Conservation (phyloP, 1,140 invertebrate genomes). For the Diabrotica undecimpunctata region DNA sequence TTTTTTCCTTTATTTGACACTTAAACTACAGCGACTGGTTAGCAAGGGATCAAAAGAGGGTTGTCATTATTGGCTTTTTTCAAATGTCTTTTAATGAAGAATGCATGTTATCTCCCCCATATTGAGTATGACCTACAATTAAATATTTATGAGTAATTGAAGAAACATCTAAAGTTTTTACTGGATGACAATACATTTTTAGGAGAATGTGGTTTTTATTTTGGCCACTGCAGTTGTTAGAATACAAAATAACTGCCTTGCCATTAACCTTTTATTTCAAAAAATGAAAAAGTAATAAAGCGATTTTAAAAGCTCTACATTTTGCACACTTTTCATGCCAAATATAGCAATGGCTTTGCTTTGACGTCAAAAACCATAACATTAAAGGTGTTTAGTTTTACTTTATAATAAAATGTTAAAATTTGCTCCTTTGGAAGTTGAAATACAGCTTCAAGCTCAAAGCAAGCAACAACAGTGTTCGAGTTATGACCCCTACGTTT, state of each 20-base stretch:
- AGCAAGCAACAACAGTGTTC: not conserved
- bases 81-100: not conserved
- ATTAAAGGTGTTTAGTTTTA: no score
- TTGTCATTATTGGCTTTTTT: not conserved
- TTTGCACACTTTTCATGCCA: no score
- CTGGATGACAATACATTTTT: no score
- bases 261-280: not conserved
- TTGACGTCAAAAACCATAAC: no score
- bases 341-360: not conserved
- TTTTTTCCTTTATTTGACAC: not conserved
- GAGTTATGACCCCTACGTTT: not conserved
- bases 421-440: not conserved
- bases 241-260: not conserved
- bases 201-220: no score
- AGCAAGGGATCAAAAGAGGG: not conserved
- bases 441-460: not conserved
- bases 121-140: not conserved
- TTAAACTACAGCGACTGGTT: not conserved
- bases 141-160: not conserved
- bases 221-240: no score
- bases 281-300: no score
- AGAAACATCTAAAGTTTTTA: no score
- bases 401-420: not conserved
- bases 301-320: no score
- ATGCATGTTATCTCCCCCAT: not conserved